Percentiles rank a stretch among this genome's conserved stretches.
Conservation (phyloP, 2,113 vertebrate genomes). For the Scophthalmus maximus region DNA sequence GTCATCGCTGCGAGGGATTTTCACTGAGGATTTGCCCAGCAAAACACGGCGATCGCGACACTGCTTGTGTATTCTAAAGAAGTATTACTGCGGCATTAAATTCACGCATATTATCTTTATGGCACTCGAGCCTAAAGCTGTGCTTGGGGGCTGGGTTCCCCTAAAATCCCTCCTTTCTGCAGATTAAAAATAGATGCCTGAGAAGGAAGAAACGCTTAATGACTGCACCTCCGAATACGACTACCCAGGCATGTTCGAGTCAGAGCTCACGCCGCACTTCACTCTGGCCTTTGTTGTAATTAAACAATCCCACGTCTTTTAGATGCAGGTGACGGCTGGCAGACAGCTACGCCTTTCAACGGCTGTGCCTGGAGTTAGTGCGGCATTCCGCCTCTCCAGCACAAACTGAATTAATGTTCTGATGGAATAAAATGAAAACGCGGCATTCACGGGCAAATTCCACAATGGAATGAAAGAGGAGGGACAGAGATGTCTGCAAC, state of each 20-base stretch:
- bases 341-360: slow-evolving; percentile 12
- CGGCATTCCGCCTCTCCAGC: slow-evolving; percentile 37
- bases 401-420: slow-evolving; percentile 39
- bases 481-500: slow-evolving; percentile 8
- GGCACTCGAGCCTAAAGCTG: slow-evolving; percentile 65
- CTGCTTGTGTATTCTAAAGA: slow-evolving; percentile 54
- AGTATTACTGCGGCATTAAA: slow-evolving; percentile 69
- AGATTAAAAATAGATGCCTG: slow-evolving; percentile 66
- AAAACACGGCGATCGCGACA: slow-evolving; percentile 47
- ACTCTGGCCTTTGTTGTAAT: slow-evolving; percentile 48
- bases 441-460: slow-evolving; percentile 44
- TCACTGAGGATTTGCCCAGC: slow-evolving; percentile 51
- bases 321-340: slow-evolving; percentile 45
- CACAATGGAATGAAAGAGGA: slow-evolving; percentile 14
- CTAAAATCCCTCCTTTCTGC: slow-evolving; percentile 62
- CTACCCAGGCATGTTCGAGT: slow-evolving; percentile 35
- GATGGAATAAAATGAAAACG: slow-evolving; percentile 14
- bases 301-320: slow-evolving; percentile 52
- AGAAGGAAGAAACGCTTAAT: slow-evolving; percentile 57
- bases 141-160: slow-evolving; percentile 58
- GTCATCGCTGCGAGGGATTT: slow-evolving; percentile 37
- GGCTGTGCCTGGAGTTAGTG: slow-evolving; percentile 11
- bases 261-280: slow-evolving; percentile 43
- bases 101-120: slow-evolving; percentile 69
- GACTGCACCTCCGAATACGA: slow-evolving; percentile 47